phyloP scores from a whole-genome alignment of 2,888 invertebrate species.

The Rosalia funebris region DNA sequence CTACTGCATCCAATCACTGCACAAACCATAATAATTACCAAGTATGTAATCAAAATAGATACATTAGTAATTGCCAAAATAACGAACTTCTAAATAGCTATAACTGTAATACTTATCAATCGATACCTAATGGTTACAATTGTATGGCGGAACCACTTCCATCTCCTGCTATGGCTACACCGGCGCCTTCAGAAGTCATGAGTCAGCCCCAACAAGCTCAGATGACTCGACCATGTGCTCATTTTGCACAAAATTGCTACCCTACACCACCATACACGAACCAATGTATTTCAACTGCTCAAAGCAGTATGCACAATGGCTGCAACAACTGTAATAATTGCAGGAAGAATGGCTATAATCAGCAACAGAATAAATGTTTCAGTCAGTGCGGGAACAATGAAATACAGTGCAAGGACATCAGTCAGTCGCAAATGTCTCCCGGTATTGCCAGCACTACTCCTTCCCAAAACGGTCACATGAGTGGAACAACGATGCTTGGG shows the following conservation, averaged over 20 bases:
- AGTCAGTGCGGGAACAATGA: slow-evolving; percentile 54
- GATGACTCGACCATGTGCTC: slow-evolving; percentile 58
- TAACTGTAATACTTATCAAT: slow-evolving; percentile 45
- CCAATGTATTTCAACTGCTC: slow-evolving; percentile 38
- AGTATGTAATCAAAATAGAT: slow-evolving; percentile 49
- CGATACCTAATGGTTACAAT: slow-evolving; percentile 48
- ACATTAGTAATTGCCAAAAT: slow-evolving; percentile 40
- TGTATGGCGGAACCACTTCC: slow-evolving; percentile 55
- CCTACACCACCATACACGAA: slow-evolving; percentile 36
- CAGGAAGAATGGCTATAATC: slow-evolving; percentile 48
- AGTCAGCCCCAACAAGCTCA: slow-evolving; percentile 59
- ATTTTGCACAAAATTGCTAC: slow-evolving; percentile 49
- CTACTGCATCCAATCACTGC: slow-evolving; percentile 45
- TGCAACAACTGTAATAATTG: slow-evolving; percentile 54
- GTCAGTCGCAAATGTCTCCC: slow-evolving; percentile 68
- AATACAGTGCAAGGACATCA: slow-evolving; percentile 68
- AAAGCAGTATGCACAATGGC: slow-evolving; percentile 33
- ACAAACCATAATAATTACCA: slow-evolving; percentile 51
- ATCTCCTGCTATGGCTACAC: slow-evolving; percentile 60
- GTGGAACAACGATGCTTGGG: slow-evolving; percentile 58
- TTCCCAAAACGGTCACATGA: slow-evolving; percentile 22
- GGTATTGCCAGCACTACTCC: slow-evolving; percentile 41
- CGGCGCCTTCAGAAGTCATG: slow-evolving; percentile 56
- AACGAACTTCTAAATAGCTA: slow-evolving; percentile 43
- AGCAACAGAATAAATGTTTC: slow-evolving; percentile 48